phyloP scores from a whole-genome alignment of 2,888 invertebrate species.

The Mechanitis mazaeus region DNA sequence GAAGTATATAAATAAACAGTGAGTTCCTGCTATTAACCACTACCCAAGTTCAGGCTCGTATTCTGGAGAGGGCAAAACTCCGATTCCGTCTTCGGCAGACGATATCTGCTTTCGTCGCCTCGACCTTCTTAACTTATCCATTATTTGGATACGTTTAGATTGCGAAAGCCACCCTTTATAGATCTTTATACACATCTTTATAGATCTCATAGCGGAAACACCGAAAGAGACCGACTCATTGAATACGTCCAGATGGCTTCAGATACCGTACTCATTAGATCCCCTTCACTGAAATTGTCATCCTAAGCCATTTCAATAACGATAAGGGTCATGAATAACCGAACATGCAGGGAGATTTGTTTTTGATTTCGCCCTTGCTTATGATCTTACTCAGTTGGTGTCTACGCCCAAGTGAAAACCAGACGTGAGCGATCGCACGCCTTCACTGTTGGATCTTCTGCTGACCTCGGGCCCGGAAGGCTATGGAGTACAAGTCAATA shows the following conservation, averaged over 20 bases:
- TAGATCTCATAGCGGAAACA: neutral
- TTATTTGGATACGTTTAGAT: too few species aligned
- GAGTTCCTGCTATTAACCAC: too few species aligned
- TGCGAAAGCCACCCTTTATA: too few species aligned
- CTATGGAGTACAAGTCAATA: neutral
- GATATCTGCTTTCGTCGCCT: too few species aligned
- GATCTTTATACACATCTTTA: neutral
- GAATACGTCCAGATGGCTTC: neutral
- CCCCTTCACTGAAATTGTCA: constrained; percentile 6
- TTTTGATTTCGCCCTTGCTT: too few species aligned
- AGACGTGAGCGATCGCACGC: constrained; percentile 9
- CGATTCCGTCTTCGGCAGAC: too few species aligned
- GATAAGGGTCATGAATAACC: constrained; percentile 4
- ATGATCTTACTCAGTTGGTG: constrained; percentile 7
- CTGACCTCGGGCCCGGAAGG: neutral
- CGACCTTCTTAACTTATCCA: too few species aligned
- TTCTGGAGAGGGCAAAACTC: too few species aligned
- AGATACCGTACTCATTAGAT: constrained; percentile 6
- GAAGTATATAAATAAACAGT: too few species aligned
- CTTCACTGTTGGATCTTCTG: constrained; percentile 10
- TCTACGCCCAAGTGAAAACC: constrained; percentile 3
- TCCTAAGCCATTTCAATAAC: constrained; percentile 4
- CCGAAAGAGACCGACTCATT: neutral
- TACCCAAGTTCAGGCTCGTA: too few species aligned
- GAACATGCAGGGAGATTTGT: constrained; percentile 10